A percentile compares a stretch with the other conserved stretches of the same genome.
These are phyloP conservation scores for Diaperis boleti DNA, from an alignment of 2,888 invertebrate genomes.

Conservation along the genomic window DNA sequence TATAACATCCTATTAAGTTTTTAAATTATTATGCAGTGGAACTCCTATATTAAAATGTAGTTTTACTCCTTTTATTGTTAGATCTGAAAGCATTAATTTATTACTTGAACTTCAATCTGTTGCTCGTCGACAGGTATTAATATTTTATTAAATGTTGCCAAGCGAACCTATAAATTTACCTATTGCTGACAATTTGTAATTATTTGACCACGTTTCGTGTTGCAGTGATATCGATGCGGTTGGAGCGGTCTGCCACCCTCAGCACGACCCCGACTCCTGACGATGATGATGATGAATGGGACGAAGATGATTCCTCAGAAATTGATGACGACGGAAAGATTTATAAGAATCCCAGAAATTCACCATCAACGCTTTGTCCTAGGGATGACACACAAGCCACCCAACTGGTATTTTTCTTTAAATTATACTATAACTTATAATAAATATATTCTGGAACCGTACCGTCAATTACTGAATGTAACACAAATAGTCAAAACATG, in stretches of 20 bases:
- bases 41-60: too few species aligned
- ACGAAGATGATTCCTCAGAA: conserved; percentile 68
- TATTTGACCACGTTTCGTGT: conserved; percentile 16
- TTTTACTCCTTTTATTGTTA: too few species aligned
- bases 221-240: conserved; percentile 34
- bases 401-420: conserved; percentile 69
- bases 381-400: conserved; percentile 89
- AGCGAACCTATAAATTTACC: conserved; percentile 1
- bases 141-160: conserved; percentile 18
- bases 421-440: conserved; percentile 8
- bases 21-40: too few species aligned
- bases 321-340: conserved; percentile 85
- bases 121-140: conserved; percentile 24
- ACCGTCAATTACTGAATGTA: too few species aligned
- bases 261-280: conserved; percentile 68
- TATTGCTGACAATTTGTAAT: conserved; percentile 12
- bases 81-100: too few species aligned
- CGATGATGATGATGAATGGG: conserved; percentile 68
- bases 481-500: too few species aligned
- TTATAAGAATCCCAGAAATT: conserved; percentile 90
- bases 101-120: too few species aligned
- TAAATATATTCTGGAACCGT: too few species aligned
- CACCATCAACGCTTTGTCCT: conserved; percentile 87
- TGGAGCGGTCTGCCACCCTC: conserved; percentile 21
- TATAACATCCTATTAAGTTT: too few species aligned